Evolutionary conservation across 1,140 invertebrate genomes (phyloP).

Genomic region (Sycobia sp.): DNA sequence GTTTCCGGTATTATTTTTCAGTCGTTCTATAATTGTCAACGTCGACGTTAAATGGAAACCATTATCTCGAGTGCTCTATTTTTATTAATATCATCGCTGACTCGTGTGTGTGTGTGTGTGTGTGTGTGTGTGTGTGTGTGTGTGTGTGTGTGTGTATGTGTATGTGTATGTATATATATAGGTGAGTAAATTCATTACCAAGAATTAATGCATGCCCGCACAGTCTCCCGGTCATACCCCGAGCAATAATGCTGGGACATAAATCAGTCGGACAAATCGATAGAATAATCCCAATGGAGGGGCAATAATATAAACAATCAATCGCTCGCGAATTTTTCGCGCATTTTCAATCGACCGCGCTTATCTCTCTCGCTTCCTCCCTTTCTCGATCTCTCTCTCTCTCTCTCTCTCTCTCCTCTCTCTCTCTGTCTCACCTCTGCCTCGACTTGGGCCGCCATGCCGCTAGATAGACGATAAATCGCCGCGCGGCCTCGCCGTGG

Average conservation of each 20-base stretch:
- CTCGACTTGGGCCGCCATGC: too few relatives aligned
- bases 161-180: too few relatives aligned
- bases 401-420: too few relatives aligned
- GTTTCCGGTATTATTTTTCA: too few relatives aligned
- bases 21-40: not conserved
- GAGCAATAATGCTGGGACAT: too few relatives aligned
- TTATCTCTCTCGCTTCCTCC: not conserved
- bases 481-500: not conserved
- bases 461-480: constrained; percentile 18
- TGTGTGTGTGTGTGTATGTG: too few relatives aligned
- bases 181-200: not conserved
- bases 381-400: too few relatives aligned
- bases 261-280: constrained; percentile 19
- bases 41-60: not conserved
- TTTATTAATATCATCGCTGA: constrained; percentile 3
- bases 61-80: constrained; percentile 5
- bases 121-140: too few relatives aligned
- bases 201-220: constrained; percentile 1
- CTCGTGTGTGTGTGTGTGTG: too few relatives aligned
- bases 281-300: not conserved
- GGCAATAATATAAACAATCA: constrained; percentile 26
- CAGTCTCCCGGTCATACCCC: too few relatives aligned
- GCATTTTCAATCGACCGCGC: constrained; percentile 7
- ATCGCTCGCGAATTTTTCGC: constrained; percentile 9
- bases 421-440: too few relatives aligned